These are phyloP conservation scores for Phrynocephalus versicolor DNA, from an alignment of 2,113 vertebrate species.

Conservation along the genomic window DNA sequence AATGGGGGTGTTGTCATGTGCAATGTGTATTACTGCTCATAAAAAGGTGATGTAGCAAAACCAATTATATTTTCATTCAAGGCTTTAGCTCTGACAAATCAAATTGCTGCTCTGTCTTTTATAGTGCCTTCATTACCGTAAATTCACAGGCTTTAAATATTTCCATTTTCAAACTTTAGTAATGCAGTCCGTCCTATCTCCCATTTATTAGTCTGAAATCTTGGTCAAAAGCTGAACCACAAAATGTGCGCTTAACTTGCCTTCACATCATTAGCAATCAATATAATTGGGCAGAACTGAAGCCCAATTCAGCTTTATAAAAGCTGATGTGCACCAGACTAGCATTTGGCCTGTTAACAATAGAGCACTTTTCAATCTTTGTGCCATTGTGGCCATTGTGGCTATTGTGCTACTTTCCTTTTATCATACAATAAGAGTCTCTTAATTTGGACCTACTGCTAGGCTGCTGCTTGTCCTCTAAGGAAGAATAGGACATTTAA, in stretches of 20 bases:
- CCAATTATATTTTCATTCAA: neutral
- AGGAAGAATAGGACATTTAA: neutral
- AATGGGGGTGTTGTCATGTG: no score
- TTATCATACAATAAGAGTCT: neutral
- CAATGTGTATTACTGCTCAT: no score
- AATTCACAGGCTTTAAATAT: neutral
- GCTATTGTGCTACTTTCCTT: neutral
- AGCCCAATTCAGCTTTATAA: slow-evolving; percentile 1
- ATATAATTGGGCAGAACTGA: slow-evolving; percentile 6
- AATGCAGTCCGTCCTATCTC: neutral
- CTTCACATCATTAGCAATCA: slow-evolving; percentile 19
- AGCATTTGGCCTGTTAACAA: slow-evolving; percentile 15
- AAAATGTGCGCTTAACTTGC: slow-evolving; percentile 29
- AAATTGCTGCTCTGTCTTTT: neutral
- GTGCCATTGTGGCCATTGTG: neutral
- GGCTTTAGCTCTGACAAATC: neutral
- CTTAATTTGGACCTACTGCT: neutral
- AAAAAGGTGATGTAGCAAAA: neutral
- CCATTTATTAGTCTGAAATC: neutral
- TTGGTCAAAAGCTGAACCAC: neutral
- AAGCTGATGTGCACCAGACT: neutral
- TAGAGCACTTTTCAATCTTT: neutral
- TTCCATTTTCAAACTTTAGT: slow-evolving; percentile 3
- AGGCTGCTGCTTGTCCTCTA: neutral
- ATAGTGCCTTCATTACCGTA: rapidly evolving